These are phyloP conservation scores for Cepphus grylle DNA, from an alignment of 2,113 vertebrate genomes.

Conservation along the genomic window DNA sequence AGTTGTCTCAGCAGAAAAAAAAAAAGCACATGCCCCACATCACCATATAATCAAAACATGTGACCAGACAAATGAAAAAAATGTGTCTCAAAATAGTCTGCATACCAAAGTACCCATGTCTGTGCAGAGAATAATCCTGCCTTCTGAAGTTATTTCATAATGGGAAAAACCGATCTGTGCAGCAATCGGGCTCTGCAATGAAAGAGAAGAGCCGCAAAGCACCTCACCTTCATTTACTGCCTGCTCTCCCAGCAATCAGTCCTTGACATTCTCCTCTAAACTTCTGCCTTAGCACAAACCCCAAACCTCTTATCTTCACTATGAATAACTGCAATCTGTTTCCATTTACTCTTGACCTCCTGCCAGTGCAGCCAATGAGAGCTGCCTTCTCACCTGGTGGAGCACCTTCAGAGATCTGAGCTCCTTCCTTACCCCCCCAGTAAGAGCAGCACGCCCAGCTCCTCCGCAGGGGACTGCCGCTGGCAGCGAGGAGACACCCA, in stretches of 20 bases:
- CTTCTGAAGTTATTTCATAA: background rate
- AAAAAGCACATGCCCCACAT: background rate
- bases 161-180: background rate
- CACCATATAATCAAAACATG: background rate
- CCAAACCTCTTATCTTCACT: background rate
- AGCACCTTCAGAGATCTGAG: background rate
- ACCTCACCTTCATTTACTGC: background rate
- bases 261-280: background rate
- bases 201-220: background rate
- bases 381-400: background rate
- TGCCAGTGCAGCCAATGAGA: fast-evolving
- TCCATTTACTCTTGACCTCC: background rate
- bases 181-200: background rate
- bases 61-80: background rate
- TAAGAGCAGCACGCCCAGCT: background rate
- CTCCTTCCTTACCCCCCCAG: fast-evolving
- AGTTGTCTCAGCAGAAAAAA: background rate
- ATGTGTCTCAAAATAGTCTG: background rate
- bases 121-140: background rate
- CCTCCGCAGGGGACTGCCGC: background rate
- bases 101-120: background rate
- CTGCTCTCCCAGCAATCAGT: background rate
- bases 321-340: background rate
- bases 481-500: fast-evolving
- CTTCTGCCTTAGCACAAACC: background rate